Evolutionary conservation across 2,888 invertebrate species (phyloP).

Genomic region (Sinodicranocentrus sp.): DNA sequence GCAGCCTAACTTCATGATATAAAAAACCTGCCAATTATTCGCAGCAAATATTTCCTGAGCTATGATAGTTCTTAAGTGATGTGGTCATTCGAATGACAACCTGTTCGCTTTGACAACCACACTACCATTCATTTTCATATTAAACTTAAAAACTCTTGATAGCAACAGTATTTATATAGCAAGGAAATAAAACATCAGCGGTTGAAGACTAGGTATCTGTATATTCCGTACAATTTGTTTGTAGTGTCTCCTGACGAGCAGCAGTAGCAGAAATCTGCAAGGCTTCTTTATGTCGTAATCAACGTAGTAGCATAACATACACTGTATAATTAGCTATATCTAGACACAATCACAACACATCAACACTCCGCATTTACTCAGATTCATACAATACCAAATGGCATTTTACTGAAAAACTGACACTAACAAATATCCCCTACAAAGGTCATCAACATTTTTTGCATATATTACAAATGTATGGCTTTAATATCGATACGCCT

Average conservation of each 20-base stretch:
- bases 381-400: constrained; percentile 15
- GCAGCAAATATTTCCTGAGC: constrained; percentile 39
- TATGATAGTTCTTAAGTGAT: constrained; percentile 29
- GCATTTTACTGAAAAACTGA: constrained; percentile 45
- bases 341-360: constrained; percentile 44
- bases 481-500: constrained; percentile 52
- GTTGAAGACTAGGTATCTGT: constrained; percentile 50
- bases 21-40: constrained; percentile 24
- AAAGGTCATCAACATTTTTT: constrained; percentile 5
- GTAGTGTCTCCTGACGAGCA: constrained; percentile 41
- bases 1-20: constrained; percentile 19
- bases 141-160: constrained; percentile 14
- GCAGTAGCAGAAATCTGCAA: constrained; percentile 39
- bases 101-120: not conserved
- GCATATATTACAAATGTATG: constrained; percentile 38
- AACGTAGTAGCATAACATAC: not conserved
- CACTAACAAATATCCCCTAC: constrained; percentile 13
- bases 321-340: not conserved
- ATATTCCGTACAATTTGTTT: constrained; percentile 29
- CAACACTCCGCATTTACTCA: constrained; percentile 36
- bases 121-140: constrained; percentile 16
- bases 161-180: constrained; percentile 24
- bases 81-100: constrained; percentile 2
- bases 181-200: constrained; percentile 39
- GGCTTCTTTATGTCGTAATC: constrained; percentile 39